Conservation (phyloP, 2,797 vertebrate species). For the Chelon labrosus region DNA sequence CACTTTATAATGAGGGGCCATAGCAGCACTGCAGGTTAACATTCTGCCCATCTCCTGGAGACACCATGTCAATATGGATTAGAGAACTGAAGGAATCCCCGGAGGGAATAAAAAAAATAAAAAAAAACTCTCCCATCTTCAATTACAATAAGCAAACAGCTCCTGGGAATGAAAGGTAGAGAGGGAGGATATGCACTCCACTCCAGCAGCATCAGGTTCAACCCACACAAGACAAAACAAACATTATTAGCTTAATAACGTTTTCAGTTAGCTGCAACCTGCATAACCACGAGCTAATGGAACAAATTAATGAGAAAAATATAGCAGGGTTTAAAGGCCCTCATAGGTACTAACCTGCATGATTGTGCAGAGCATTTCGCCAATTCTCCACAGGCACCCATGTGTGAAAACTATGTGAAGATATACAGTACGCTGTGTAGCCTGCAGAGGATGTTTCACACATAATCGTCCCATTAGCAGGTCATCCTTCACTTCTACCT, state of each 20-base stretch:
- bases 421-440: conserved; percentile 2
- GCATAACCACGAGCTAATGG: conserved; percentile 76
- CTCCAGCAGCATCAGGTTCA: conserved; percentile 51
- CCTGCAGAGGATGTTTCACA: conserved; percentile 43
- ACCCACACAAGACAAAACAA: conserved; percentile 75
- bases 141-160: conserved; percentile 91
- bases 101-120: conserved; percentile 43
- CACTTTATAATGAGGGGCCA: conserved; percentile 48
- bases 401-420: conserved; percentile 8
- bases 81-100: conserved; percentile 80
- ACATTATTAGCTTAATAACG: conserved; percentile 83
- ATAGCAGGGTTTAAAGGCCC: conserved; percentile 67
- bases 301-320: conserved; percentile 80
- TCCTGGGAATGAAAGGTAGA: conserved; percentile 75
- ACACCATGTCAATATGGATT: conserved; percentile 89
- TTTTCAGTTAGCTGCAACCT: conserved; percentile 80
- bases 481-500: conserved; percentile 43
- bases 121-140: conserved; percentile 77
- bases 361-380: conserved; percentile 52
- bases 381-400: conserved; percentile 54
- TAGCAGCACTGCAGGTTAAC: conserved; percentile 68
- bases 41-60: conserved; percentile 67
- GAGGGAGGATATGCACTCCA: conserved; percentile 59
- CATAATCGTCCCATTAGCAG: conserved; percentile 57
- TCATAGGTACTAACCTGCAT: conserved; percentile 61